Base-by-base conservation (phyloP, 2,113 vertebrate species). In the Syrrhaptes paradoxus region DNA sequence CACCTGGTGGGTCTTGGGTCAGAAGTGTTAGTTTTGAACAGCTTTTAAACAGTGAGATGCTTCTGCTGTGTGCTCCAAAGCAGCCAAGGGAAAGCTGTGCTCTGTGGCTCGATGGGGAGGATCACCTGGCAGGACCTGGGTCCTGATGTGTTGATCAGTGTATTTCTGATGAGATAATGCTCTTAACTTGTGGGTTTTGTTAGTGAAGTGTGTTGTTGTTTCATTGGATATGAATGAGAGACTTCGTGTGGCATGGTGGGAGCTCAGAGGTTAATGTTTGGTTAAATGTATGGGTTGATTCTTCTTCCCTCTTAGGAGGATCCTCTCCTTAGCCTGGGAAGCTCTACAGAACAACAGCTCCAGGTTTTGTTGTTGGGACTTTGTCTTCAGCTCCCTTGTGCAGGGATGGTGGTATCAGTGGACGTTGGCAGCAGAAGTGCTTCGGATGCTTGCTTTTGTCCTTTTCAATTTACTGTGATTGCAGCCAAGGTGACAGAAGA, bases 171-270 rank as follows among this genome's bases (percentile, higher is more conserved):
- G 34, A 29, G 79, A 26, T 13, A 9, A 29, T 0, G 22, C 52
- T 76, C 28, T 26, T 6, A 4, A 5, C 65, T 10, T 1, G 22
- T 19, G 38, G 21, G 15, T 6, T 61, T 28, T 46, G 34, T 5
- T 46, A 38, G 52, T 16, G 58, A 25, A 46, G 26, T 1, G 0
- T 21, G 43, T 38, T 20, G 63, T 21, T 20, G 63, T 21, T 19
- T 66, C 68, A 3, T 25, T 21, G 21, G 43, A 3, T 31, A 14
- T 0, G 3, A 29, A 14, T 0, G 6, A 19, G 61, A 28, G 34
- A 13, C 11, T 61, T 32, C 32, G 1, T 17, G 15, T 16, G 41
- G 32, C 13, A 55, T 11, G 18, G 46, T 41, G 36, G 74, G 63
- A 76, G 36, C 79, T 36, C 43, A 14, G 79, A 57, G 51, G 10